phyloP scores from a whole-genome alignment of 2,113 vertebrate genomes.

The Xenopus laevis region DNA sequence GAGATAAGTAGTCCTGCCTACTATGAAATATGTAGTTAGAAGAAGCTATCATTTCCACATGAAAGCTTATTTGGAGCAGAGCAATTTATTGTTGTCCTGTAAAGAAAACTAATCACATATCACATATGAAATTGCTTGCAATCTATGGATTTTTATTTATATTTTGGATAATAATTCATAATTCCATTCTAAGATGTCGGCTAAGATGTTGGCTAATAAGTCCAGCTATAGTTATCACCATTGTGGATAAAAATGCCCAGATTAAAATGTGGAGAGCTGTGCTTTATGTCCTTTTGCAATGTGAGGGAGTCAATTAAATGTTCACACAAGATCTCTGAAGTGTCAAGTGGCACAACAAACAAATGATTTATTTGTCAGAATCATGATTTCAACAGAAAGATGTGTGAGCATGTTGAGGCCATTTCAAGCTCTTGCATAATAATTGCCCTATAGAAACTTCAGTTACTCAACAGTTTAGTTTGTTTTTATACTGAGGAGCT shows the following conservation, averaged over 20 bases:
- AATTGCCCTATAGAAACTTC: no score
- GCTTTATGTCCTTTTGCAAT: constrained; percentile 19
- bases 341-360: no score
- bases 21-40: constrained; percentile 76
- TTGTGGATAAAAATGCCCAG: constrained; percentile 16
- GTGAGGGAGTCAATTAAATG: constrained; percentile 26
- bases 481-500: no score
- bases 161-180: constrained; percentile 65
- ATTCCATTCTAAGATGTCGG: constrained; percentile 19
- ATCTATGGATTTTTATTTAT: constrained; percentile 84
- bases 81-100: constrained; percentile 89
- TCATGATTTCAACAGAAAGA: no score
- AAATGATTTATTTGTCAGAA: no score
- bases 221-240: constrained; percentile 8
- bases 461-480: no score
- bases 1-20: constrained; percentile 78
- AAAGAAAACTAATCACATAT: constrained; percentile 88
- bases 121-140: constrained; percentile 82
- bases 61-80: constrained; percentile 78
- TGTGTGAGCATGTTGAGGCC: no score
- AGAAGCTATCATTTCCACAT: constrained; percentile 80
- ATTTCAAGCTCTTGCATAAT: no score
- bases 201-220: constrained; percentile 33
- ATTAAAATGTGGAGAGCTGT: constrained; percentile 9
- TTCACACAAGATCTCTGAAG: neutral